Base-by-base conservation (phyloP, 2,113 vertebrate genomes). In the Mesocricetus auratus region DNA sequence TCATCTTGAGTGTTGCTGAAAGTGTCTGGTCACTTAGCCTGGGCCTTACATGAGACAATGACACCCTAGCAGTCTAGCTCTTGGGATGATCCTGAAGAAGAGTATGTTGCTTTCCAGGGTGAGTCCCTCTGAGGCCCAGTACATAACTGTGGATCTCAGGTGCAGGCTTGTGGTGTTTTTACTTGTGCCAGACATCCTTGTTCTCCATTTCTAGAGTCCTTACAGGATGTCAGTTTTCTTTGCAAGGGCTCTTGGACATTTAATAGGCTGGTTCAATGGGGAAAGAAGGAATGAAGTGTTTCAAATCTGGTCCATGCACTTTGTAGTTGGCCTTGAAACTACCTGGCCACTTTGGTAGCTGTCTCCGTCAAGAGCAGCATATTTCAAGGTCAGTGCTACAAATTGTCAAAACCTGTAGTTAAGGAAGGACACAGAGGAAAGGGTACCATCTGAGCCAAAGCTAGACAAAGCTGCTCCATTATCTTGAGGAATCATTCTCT, bases 391-490 rank as follows among this genome's bases (percentile, higher is more conserved):
- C 19, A 11, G 47, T 53, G 56, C 75, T 71, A 58, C 33, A 74
- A 45, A 90, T 16, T 45, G 45, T 31, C 68, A 9, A 2, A 24
- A 4, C 5, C 78, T 36, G 10, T 15, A 39, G 4, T 89, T 45
- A 21, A 93, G 47, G 29, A 31, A 16, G 39, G 64, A 60, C n/a
- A 7, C 4, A 6, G 39, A 53, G 77, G 17, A 15, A 71, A 60
- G 22, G 36, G 26, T 42, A 10, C 21, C 19, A 5, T 47, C 19
- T 77, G 75, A n/a, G 5, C n/a, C 74, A 56, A 75, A 83, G 45
- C 24, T 39, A 9, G 45, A 1, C 0, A 3, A 11, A 29, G 0
- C n/a, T 11, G 36, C 56, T 42, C 13, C 5, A 9, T 33, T 45
- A 21, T 79, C 3, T 0, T 45, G n/a, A 39, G 26, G 1, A 45